These are phyloP conservation scores for Cettia cetti DNA, from an alignment of 2,113 vertebrate genomes.

Conservation along the genomic window DNA sequence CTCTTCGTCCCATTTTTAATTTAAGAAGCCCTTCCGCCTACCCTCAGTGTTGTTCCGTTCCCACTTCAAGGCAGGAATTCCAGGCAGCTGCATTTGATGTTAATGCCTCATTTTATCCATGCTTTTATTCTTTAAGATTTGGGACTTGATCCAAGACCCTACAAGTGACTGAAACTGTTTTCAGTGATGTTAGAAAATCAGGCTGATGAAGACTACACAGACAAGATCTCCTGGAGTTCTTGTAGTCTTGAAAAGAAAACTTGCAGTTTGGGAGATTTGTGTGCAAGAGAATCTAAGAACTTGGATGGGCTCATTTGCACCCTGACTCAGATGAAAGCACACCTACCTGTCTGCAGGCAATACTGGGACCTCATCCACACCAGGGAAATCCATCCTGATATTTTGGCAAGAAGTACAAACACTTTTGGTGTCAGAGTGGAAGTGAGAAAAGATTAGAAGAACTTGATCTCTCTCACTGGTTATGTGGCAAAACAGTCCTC, in stretches of 20 bases:
- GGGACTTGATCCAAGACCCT: slow-evolving; percentile 4
- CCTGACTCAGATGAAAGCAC: not conserved
- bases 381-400: not conserved
- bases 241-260: not conserved
- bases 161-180: slow-evolving; percentile 4
- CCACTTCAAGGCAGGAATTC: slow-evolving; percentile 49
- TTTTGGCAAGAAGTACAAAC: not conserved
- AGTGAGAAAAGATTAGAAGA: not conserved
- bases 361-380: not conserved
- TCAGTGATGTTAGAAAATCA: not conserved
- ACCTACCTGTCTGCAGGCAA: not conserved
- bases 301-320: not conserved
- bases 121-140: slow-evolving; percentile 9
- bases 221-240: not conserved
- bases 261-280: not conserved
- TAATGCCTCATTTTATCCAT: slow-evolving; percentile 12
- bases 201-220: not conserved
- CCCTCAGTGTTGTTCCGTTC: not conserved
- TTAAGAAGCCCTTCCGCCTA: not conserved
- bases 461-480: not conserved
- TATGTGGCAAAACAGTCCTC: not conserved
- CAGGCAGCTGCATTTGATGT: slow-evolving; percentile 26
- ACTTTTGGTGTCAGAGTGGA: not conserved
- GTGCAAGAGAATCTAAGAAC: not conserved
- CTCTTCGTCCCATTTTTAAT: not conserved